These are phyloP conservation scores for Pteria penguin DNA, from an alignment of 2,888 invertebrate species.

Conservation along the genomic window DNA sequence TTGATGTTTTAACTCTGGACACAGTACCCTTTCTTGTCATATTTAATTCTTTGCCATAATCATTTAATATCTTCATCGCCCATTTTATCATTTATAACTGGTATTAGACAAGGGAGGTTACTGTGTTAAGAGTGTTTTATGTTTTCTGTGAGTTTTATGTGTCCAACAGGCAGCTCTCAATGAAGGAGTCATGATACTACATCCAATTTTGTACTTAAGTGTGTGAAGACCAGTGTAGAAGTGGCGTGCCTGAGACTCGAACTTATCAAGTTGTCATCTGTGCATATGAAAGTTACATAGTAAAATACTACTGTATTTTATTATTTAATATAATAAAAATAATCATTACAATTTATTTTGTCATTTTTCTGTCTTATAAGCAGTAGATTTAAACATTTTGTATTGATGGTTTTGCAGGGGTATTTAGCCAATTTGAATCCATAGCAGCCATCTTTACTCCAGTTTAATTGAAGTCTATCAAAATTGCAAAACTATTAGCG, in stretches of 20 bases:
- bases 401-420: too few species aligned
- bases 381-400: too few species aligned
- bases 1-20: slow-evolving; percentile 18
- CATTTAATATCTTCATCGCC: not conserved
- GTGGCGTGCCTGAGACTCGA: slow-evolving; percentile 9
- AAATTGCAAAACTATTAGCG: too few species aligned
- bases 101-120: slow-evolving; percentile 22
- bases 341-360: slow-evolving; percentile 55
- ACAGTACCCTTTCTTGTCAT: not conserved
- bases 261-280: slow-evolving; percentile 21
- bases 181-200: slow-evolving; percentile 22
- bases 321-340: slow-evolving; percentile 65
- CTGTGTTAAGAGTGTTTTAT: slow-evolving; percentile 20
- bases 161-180: slow-evolving; percentile 31
- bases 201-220: slow-evolving; percentile 25
- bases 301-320: slow-evolving; percentile 63
- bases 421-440: too few species aligned
- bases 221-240: slow-evolving; percentile 9
- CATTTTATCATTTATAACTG: slow-evolving; percentile 1
- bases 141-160: slow-evolving; percentile 14
- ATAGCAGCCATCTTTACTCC: too few species aligned
- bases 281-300: slow-evolving; percentile 34
- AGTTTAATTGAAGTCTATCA: too few species aligned
- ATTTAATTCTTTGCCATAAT: not conserved
- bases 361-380: too few species aligned